Conservation (phyloP, 37 sponge, comb jelly and placozoan species). For the Haliclona indistincta region DNA sequence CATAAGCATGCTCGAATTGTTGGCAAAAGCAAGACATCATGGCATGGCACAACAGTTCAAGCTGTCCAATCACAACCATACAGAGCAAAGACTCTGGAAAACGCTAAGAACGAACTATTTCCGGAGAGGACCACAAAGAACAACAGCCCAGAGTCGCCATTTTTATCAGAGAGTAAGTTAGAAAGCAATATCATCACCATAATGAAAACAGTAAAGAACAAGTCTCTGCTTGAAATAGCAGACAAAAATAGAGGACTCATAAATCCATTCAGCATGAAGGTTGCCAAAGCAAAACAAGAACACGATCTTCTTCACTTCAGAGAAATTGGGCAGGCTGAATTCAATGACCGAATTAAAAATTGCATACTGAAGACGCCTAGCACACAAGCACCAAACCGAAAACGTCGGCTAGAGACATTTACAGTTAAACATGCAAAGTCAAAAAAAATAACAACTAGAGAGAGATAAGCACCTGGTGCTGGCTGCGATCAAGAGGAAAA, state of each 20-base stretch:
- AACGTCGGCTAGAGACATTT: constrained; percentile 12
- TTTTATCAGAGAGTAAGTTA: not conserved
- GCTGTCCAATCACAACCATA: constrained; percentile 21
- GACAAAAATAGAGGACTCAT: not conserved
- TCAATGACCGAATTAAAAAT: not conserved
- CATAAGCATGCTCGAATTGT: constrained; percentile 20
- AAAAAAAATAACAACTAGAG: constrained; percentile 10
- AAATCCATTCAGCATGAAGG: constrained; percentile 16
- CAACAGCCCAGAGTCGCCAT: not conserved
- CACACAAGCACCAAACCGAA: constrained; percentile 22
- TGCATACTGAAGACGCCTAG: constrained; percentile 24
- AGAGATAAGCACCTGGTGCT: constrained; percentile 10
- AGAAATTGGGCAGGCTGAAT: constrained; percentile 11
- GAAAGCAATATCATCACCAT: not conserved
- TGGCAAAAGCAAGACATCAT: not conserved
- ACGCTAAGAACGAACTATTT: not conserved
- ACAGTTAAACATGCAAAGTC: not conserved
- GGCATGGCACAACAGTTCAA: constrained; percentile 41
- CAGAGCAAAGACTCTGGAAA: constrained; percentile 4
- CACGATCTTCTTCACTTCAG: constrained; percentile 14
- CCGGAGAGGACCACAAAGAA: not conserved
- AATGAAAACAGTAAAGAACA: not conserved
- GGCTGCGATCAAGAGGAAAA: constrained; percentile 24
- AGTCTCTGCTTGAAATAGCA: not conserved
- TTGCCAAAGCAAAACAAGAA: not conserved